Evolutionary conservation across 2,888 invertebrate species (phyloP).

Genomic region (Epirrhoe tristata): DNA sequence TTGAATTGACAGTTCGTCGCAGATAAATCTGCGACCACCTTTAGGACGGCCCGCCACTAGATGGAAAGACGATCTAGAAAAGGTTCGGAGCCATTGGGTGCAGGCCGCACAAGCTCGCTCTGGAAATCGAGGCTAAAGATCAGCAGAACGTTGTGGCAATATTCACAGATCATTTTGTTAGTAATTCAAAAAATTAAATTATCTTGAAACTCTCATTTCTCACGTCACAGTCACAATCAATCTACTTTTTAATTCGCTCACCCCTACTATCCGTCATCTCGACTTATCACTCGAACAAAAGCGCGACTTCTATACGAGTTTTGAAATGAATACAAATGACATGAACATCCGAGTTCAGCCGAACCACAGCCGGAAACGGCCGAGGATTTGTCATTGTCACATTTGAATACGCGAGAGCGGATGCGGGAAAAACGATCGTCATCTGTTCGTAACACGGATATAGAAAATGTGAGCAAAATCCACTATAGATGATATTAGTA

Average conservation of each 20-base stretch:
- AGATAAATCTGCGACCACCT: no score
- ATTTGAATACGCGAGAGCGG: conserved; percentile 80
- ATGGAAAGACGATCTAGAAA: no score
- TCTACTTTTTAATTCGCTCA: conserved; percentile 59
- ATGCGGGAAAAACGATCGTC: conserved; percentile 80
- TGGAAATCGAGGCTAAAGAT: no score
- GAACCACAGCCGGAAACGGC: conserved; percentile 77
- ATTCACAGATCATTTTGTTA: neutral
- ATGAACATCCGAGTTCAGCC: conserved; percentile 72
- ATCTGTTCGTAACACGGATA: conserved; percentile 65
- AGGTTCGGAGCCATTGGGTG: no score
- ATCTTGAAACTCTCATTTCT: conserved; percentile 25
- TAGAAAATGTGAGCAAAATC: conserved; percentile 22
- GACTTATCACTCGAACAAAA: conserved; percentile 65
- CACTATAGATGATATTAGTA: no score
- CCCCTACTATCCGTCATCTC: conserved; percentile 62
- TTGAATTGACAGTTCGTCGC: no score
- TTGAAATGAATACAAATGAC: conserved; percentile 80
- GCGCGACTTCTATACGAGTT: conserved; percentile 53
- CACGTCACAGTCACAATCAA: conserved; percentile 38
- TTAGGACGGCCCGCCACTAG: no score
- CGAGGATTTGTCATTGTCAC: conserved; percentile 82
- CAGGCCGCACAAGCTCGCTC: no score
- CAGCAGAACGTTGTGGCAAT: no score
- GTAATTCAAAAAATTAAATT: conserved; percentile 19